Evolutionary conservation across 30 jellyfish, hydroid and myxozoan genomes (phyloP), one percentile per base, ranked within the genome.

Genomic region (Hydractinia symbiolongicarpus): DNA sequence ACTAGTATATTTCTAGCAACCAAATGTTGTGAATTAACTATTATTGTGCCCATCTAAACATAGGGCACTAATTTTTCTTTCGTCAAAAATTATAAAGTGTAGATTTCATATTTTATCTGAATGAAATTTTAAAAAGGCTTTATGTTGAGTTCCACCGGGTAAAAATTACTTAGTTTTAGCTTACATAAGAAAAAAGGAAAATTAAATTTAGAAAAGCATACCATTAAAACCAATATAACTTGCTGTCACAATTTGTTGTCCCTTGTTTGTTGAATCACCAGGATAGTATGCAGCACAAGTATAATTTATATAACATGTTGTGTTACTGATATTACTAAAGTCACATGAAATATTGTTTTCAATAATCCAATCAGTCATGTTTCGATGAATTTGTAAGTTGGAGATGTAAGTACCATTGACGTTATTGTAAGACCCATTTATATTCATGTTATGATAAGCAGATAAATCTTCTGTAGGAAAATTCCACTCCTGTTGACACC

Each of bases 211-310:
- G 19, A 17, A 49, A 74, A 13, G 4, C 81, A 50, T 10, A 74
- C 83, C 83, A 74, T 74, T 58, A 13, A 20, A 74, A 50, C 83
- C 83, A 74, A 20, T 8, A 51, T 4, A 16, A 30, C 44, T 30
- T 30, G 44, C 44, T 50, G 54, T 74, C 8, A 74, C 67, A 30
- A 30, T 30, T 30, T 30, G 44, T 30, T 30, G 44, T 2, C 44
- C 44, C 44, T 30, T 30, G 44, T 30, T 30, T 30, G 44, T 13
- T 7, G 16, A 7, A 64, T 9, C 17, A 64, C 8, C 74, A 7
- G 19, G 19, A 6, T 64, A 64, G 74, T 7, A 64, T 6, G 74
- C 74, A n/a, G 74, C 19, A 13, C 9, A 64, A 64, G 52, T 64
- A 13, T 64, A 64, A 64, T 51, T 64, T 6, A 64, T 64, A 51